Evolutionary conservation across 2,113 vertebrate species (phyloP).

Genomic region (Microcebus tavaratra): DNA sequence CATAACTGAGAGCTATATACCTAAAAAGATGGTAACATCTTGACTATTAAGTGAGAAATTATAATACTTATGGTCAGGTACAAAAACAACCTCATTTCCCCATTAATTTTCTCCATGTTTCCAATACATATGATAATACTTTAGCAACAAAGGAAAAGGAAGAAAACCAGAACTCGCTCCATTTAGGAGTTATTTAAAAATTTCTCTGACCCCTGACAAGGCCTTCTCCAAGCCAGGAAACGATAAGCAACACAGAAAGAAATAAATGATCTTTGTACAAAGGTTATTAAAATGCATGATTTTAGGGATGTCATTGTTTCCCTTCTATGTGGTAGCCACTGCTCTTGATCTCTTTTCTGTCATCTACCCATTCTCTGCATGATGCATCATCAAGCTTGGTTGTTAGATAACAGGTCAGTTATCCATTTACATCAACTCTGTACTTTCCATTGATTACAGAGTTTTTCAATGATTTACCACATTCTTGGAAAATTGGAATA

Average conservation of each 20-base stretch:
- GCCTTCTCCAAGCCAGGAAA: constrained; percentile 45
- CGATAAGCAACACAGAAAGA: constrained; percentile 62
- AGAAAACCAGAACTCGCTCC: constrained; percentile 46
- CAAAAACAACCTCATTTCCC: background rate
- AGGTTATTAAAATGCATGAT: background rate
- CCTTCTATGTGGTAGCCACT: background rate
- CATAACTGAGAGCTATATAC: constrained; percentile 54
- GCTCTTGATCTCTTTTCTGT: background rate
- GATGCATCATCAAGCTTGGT: background rate
- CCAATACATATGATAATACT: constrained; percentile 23
- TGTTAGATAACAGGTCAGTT: background rate
- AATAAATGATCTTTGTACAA: constrained; percentile 41
- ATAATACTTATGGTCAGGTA: background rate
- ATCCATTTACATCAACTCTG: background rate
- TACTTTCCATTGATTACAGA: constrained; percentile 13
- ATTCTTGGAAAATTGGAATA: background rate
- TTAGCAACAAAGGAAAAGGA: constrained; percentile 47
- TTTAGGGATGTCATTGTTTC: constrained; percentile 7
- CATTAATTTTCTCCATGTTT: background rate
- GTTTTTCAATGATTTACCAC: background rate
- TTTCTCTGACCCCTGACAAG: background rate
- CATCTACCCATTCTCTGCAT: constrained; percentile 32
- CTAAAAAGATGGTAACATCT: constrained; percentile 63
- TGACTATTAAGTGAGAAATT: constrained; percentile 43
- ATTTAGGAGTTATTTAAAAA: constrained; percentile 55